These are phyloP conservation scores for Andinoacara biseriatus DNA, from an alignment of 2,113 vertebrate species.

Conservation along the genomic window DNA sequence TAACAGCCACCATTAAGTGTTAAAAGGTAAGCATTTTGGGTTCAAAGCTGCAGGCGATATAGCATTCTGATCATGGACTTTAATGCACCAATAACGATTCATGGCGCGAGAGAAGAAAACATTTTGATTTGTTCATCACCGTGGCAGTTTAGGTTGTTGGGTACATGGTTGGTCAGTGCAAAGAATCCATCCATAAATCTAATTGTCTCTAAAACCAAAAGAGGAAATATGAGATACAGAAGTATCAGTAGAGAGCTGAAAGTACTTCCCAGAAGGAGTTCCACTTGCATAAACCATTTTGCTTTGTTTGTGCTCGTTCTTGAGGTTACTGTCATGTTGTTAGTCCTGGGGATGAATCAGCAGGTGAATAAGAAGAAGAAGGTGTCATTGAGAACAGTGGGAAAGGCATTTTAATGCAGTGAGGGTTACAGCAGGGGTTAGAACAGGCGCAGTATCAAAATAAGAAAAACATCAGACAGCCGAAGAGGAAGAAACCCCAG, in stretches of 20 bases:
- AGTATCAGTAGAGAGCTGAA: constrained; percentile 38
- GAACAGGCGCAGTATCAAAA: not conserved
- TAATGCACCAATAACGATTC: not conserved
- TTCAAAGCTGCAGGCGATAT: not conserved
- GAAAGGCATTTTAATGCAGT: constrained; percentile 34
- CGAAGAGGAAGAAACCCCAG: constrained; percentile 61
- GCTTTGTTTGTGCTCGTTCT: not conserved
- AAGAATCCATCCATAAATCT: constrained; percentile 16
- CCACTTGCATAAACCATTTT: constrained; percentile 19
- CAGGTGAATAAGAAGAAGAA: not conserved
- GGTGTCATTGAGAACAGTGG: not conserved
- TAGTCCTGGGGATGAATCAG: not conserved
- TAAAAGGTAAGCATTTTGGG: not conserved
- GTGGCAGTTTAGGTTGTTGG: constrained; percentile 4
- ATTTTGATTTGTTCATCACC: not conserved
- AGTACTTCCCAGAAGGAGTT: constrained; percentile 29
- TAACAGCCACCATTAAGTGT: not conserved
- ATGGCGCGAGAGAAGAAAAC: not conserved
- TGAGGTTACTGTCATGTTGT: not conserved
- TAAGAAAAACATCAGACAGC: constrained; percentile 37
- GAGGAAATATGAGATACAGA: constrained; percentile 33
- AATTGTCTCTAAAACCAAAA: constrained; percentile 17
- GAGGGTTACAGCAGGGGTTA: constrained; percentile 34
- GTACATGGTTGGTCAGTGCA: not conserved
- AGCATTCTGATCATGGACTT: not conserved